These are phyloP conservation scores for Eurosta solidaginis DNA, from an alignment of 1,140 invertebrate species.

Conservation along the genomic window DNA sequence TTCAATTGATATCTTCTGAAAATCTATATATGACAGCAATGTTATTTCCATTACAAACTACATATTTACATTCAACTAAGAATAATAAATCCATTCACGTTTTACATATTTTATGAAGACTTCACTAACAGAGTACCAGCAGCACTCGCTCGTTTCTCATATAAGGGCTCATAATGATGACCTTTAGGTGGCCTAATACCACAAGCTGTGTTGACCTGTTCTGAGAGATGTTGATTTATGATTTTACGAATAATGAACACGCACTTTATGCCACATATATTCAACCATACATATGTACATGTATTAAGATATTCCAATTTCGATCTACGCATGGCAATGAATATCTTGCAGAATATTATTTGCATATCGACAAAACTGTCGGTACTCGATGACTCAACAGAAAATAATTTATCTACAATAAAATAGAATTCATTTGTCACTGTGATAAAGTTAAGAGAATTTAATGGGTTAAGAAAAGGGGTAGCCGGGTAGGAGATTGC, in stretches of 20 bases:
- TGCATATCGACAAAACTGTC: neutral
- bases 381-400: neutral
- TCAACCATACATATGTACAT: neutral
- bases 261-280: neutral
- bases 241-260: neutral
- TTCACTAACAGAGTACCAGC: neutral
- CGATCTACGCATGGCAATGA: neutral
- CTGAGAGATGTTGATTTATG: neutral
- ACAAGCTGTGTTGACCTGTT: neutral
- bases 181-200: neutral
- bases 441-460: neutral
- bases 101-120: neutral
- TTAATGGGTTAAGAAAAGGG: neutral
- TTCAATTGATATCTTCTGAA: neutral
- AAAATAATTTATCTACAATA: neutral
- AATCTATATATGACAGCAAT: neutral
- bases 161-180: neutral
- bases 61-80: neutral
- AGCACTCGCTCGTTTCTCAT: neutral
- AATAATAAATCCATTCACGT: slow-evolving; percentile 14
- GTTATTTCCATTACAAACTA: no score
- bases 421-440: slow-evolving; percentile 8
- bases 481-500: no score
- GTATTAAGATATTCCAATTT: no score
- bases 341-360: neutral